Evolutionary conservation across 2,888 invertebrate species (phyloP).

Genomic region (Heteromurus nitidus): DNA sequence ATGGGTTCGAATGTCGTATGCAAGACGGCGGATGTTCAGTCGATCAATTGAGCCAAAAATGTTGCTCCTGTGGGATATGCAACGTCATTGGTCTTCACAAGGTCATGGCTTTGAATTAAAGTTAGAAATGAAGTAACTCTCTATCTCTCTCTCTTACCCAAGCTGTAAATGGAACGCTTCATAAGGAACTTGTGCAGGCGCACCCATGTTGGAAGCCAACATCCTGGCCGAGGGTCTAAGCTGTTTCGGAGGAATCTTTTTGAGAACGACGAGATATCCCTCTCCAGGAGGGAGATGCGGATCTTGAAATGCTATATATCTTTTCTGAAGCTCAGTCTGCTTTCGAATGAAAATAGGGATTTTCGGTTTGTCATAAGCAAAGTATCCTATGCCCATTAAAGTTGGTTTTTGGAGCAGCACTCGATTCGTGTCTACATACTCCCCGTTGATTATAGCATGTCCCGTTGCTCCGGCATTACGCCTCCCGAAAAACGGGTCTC

Average conservation of each 20-base stretch:
- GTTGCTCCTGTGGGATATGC: constrained; percentile 13
- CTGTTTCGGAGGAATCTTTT: constrained; percentile 27
- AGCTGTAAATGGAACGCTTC: constrained; percentile 47
- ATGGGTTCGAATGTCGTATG: constrained; percentile 47
- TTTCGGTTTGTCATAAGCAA: constrained; percentile 30
- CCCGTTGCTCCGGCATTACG: constrained; percentile 16
- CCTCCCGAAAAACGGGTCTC: not conserved
- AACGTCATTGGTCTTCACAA: not conserved
- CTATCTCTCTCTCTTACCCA: constrained; percentile 9
- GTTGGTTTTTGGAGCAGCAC: constrained; percentile 23
- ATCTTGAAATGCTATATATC: constrained; percentile 42
- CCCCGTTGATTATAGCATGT: constrained; percentile 49
- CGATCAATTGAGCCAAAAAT: constrained; percentile 42
- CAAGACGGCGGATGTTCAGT: constrained; percentile 33
- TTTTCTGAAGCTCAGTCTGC: constrained; percentile 25
- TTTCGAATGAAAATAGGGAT: constrained; percentile 34
- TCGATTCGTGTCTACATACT: constrained; percentile 42
- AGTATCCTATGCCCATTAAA: constrained; percentile 22
- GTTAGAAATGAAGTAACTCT: too few species aligned
- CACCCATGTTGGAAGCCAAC: not conserved
- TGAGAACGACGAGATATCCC: constrained; percentile 47
- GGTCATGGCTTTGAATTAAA: not conserved
- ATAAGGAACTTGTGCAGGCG: constrained; percentile 16
- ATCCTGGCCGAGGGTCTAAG: not conserved
- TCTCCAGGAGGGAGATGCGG: constrained; percentile 50